Conservation (phyloP, 2,888 invertebrate genomes). For the Junonia oenone region DNA sequence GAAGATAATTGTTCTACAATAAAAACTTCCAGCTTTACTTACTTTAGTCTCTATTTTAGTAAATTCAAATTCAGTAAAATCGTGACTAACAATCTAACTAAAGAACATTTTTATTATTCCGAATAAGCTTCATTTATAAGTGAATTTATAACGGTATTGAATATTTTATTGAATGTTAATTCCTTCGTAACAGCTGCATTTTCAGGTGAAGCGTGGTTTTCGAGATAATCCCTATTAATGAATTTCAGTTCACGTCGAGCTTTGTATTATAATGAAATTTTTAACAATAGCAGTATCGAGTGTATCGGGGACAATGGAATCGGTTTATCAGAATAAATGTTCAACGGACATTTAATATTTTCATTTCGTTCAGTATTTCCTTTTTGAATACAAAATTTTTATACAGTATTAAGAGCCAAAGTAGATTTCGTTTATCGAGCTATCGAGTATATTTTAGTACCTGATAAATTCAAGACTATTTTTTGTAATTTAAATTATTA, state of each 20-base stretch:
- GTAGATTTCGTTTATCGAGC: too few species aligned
- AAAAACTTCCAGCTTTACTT: too few species aligned
- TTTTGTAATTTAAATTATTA: too few species aligned
- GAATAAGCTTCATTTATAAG: neutral
- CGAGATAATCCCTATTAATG: conserved; percentile 4
- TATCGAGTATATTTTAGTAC: too few species aligned
- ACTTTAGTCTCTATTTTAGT: too few species aligned
- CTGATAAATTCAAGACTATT: too few species aligned
- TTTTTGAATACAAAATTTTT: neutral
- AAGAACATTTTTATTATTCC: neutral
- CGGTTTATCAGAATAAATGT: neutral
- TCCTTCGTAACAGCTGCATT: neutral
- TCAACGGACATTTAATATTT: neutral
- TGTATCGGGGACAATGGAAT: neutral
- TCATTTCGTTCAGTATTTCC: neutral
- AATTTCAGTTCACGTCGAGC: conserved; percentile 3
- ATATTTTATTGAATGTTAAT: neutral
- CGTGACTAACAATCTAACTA: neutral
- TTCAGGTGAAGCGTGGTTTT: neutral
- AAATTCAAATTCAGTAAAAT: too few species aligned
- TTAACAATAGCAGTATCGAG: neutral
- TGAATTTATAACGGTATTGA: neutral
- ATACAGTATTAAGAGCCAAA: too few species aligned
- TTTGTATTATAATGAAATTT: conserved; percentile 4
- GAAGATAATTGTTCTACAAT: too few species aligned